These are phyloP conservation scores for Nomia melanderi DNA, from an alignment of 1,140 invertebrate species.

Conservation along the genomic window DNA sequence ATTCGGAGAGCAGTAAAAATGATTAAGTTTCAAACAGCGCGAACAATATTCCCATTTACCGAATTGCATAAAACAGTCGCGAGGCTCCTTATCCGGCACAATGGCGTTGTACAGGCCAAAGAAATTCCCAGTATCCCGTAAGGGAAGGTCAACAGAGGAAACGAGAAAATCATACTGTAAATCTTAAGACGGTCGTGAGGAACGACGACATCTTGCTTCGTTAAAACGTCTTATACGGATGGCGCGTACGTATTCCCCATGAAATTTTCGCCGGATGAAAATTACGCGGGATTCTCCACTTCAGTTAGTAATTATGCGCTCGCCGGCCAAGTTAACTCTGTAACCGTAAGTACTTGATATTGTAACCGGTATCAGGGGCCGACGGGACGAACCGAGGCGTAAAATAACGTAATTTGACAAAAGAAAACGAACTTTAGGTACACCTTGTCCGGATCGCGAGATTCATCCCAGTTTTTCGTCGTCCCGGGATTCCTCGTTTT, in stretches of 20 bases:
- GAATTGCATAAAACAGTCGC: no score
- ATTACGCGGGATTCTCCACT: conserved; percentile 58
- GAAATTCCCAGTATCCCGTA: background rate
- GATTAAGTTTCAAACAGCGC: no score
- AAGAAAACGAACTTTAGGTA: conserved; percentile 9
- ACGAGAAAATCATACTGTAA: conserved; percentile 22
- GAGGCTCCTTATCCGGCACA: no score
- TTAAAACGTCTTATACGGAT: conserved; percentile 48
- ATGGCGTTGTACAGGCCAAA: background rate
- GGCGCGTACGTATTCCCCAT: conserved; percentile 47
- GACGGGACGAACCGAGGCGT: conserved; percentile 32
- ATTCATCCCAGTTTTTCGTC: background rate
- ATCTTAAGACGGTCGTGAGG: conserved; percentile 34
- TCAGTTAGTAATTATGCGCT: conserved; percentile 59
- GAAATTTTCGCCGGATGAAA: conserved; percentile 57
- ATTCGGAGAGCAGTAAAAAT: no score
- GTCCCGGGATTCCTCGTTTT: no score
- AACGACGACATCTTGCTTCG: conserved; percentile 56
- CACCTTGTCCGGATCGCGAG: background rate
- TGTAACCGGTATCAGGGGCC: conserved; percentile 36
- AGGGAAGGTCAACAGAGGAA: conserved; percentile 1
- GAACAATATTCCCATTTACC: no score
- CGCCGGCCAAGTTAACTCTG: conserved; percentile 50
- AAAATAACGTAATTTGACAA: conserved; percentile 37
- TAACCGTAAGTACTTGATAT: conserved; percentile 54